Base-by-base conservation (phyloP, 2,888 invertebrate genomes). In the Cerastoderma edule region DNA sequence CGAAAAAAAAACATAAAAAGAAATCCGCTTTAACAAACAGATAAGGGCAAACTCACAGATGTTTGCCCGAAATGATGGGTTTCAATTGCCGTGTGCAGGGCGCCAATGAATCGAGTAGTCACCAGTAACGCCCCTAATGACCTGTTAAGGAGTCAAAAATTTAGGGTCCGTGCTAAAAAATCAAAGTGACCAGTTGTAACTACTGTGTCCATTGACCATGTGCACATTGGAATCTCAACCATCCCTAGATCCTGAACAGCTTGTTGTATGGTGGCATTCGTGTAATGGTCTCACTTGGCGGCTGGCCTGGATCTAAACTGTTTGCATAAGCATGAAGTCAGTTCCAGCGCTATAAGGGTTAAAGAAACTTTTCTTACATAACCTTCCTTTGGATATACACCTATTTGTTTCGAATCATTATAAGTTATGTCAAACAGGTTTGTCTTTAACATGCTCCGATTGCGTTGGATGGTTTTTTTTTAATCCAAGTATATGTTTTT, bases 221-320 rank as follows among this genome's bases (percentile, higher is more conserved):
- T 68, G 19, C 33, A 68, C 67, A 68, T 27, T 39, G 67, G 67
- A 56, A 68, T 68, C 60, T 60, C 8, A 10, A 2, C 24, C 50
- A 5, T 24, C 50, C 50, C 24, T 50, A 24, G 39, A n/a, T n/a
- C n/a, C n/a, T n/a, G n/a, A n/a, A 53, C 8, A 24, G 6, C 3
- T 24, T 22, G 22, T 53, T n/a, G n/a, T 22, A 53, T 53, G 53
- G 53, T 53, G 24, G 3, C 8, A n/a, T 53, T 53, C 5, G 4
- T 24, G 22, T 39, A 10, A 39, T 39, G 39, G 16, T 39, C 8
- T 39, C 39, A 46, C 4, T 46, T 46, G 16, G 46, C 22, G 46
- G n/a, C 19, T 6, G 16, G 46, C 22, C 4, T 46, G 16, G 46
- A 19, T 13, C n/a, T 16, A 22, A 53, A 24, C 13, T 39, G 16